Evolutionary conservation across 2,113 vertebrate species (phyloP), one percentile per base, ranked within the genome.

Genomic region (Laterallus jamaicensis): DNA sequence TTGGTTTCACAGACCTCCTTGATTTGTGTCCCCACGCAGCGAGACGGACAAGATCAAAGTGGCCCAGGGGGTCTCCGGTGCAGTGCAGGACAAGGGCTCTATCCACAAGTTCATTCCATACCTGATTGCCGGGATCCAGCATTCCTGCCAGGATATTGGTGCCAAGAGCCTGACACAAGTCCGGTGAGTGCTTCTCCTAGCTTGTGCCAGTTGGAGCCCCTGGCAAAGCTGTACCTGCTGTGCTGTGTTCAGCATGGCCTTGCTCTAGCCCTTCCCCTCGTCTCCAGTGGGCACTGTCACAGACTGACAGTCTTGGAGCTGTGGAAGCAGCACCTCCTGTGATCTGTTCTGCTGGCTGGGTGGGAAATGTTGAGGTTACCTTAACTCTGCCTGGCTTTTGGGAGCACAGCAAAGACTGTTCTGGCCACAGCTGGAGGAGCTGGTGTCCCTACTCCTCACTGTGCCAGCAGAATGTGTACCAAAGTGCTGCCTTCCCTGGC

Each of bases 1-100:
- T 77, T 18, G 70, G 28, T 22, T 73, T 96, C 66, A 95, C 31
- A 56, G 6, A 67, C 21, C 37, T 42, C 11, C 13, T 64, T 80
- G 55, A 39, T 92, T 49, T 96, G 50, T 96, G 81, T n/a, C 88
- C 35, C 52, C 76, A 56, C n/a, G 15, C 97, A 99, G 99, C 58
- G 99, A 99, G 97, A 98, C 98, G 3, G 99, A 99, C 95, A 99
- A 99, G 97, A 99, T 99, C 79, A 99, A 99, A 97, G 99, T 99
- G 56, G 99, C 99, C 75, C 99, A 99, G 91, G 99, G 99, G 1
- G 99, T 99, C 66, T 99, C 99, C 0, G 99, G 99, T 5, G 99
- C 99, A 0, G 98, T 99, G 75, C 99, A 99, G 92, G 99, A 99
- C 97, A 99, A 99, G 96, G 99, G 99, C 75, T 99, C 99, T 91